Conservation (phyloP, 2,888 invertebrate species). For the Luffia ferchaultella region DNA sequence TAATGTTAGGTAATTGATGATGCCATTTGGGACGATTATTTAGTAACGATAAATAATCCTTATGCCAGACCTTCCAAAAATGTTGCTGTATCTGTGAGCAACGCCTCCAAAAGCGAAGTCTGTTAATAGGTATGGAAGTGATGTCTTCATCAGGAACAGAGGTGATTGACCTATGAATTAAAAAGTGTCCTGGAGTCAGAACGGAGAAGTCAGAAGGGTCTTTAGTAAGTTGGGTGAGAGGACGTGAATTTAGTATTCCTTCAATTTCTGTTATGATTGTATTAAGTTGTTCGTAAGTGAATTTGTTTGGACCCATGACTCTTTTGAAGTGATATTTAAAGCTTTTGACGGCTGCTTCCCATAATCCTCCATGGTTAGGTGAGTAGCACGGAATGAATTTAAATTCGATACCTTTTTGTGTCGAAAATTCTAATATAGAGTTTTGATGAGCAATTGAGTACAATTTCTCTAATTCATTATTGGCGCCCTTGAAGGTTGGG, state of each 20-base stretch:
- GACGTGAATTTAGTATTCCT: conserved; percentile 6
- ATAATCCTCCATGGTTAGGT: conserved; percentile 12
- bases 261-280: conserved; percentile 5
- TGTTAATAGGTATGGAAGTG: not conserved
- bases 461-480: not conserved
- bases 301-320: not conserved
- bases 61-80: conserved; percentile 5
- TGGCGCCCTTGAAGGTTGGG: not conserved
- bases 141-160: conserved; percentile 1
- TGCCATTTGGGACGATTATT: conserved; percentile 1
- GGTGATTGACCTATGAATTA: not conserved
- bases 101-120: conserved; percentile 1
- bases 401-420: conserved; percentile 7
- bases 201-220: not conserved
- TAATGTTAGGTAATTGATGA: not conserved
- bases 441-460: not conserved
- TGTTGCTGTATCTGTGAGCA: conserved; percentile 1
- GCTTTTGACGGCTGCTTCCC: conserved; percentile 11
- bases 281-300: conserved; percentile 7
- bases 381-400: conserved; percentile 10
- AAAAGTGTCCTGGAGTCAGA: not conserved
- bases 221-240: not conserved
- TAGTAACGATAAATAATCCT: not conserved
- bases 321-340: conserved; percentile 7
- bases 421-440: not conserved